phyloP scores from a whole-genome alignment of 1,140 invertebrate species.

The Solenopsis invicta region DNA sequence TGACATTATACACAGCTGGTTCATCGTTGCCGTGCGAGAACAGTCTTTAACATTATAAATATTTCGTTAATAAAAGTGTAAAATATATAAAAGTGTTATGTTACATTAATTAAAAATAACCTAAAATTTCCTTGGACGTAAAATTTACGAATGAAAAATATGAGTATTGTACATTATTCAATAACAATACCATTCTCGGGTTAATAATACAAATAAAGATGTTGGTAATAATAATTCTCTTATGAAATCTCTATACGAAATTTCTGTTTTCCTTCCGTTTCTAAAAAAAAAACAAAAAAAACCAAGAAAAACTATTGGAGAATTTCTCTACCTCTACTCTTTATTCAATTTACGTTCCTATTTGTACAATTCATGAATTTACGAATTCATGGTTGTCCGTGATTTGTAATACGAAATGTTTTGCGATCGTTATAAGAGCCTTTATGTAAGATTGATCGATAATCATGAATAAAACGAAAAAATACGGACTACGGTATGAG shows the following conservation, averaged over 20 bases:
- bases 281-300: too few relatives aligned
- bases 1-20: too few relatives aligned
- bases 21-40: too few relatives aligned
- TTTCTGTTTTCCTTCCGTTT: neutral
- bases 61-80: too few relatives aligned
- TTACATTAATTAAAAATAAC: too few relatives aligned
- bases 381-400: neutral
- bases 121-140: too few relatives aligned
- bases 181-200: too few relatives aligned
- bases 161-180: neutral
- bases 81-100: too few relatives aligned
- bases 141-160: too few relatives aligned
- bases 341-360: neutral
- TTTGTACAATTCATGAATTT: neutral
- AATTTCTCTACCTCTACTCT: neutral
- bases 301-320: neutral
- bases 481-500: neutral
- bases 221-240: neutral
- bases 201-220: neutral
- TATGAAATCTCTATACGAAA: neutral
- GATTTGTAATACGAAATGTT: neutral
- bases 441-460: conserved; percentile 3
- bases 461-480: conserved; percentile 3
- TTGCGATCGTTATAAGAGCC: neutral
- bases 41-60: too few relatives aligned